phyloP scores from a whole-genome alignment of 1,140 invertebrate species.

The Lethrus apterus region DNA sequence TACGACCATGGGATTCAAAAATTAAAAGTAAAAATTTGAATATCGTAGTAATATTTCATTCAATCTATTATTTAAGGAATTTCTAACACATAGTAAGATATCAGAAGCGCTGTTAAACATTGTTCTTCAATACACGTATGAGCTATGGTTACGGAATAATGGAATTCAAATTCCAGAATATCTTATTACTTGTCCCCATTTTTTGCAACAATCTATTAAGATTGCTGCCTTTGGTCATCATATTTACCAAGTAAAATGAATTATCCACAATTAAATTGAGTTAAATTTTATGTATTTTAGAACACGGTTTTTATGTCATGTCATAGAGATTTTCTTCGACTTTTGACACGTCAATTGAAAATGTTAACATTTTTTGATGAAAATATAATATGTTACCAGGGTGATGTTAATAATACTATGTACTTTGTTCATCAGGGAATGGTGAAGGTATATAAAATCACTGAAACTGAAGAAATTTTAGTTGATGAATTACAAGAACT shows the following conservation, averaged over 20 bases:
- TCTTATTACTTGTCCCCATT: constrained; percentile 34
- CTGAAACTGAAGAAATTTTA: constrained; percentile 14
- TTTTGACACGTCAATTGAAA: constrained; percentile 37
- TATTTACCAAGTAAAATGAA: constrained; percentile 18
- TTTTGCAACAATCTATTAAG: constrained; percentile 37
- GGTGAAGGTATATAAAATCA: constrained; percentile 26
- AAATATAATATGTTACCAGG: constrained; percentile 41
- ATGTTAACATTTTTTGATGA: constrained; percentile 38
- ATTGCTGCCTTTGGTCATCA: constrained; percentile 21
- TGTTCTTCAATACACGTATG: constrained; percentile 37
- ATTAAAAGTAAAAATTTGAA: constrained; percentile 11
- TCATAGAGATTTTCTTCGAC: constrained; percentile 41
- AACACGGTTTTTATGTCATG: constrained; percentile 38
- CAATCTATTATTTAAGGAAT: constrained; percentile 31
- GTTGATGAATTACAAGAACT: constrained; percentile 16
- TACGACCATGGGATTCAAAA: constrained; percentile 12
- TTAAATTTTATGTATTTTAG: constrained; percentile 21
- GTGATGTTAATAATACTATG: constrained; percentile 42
- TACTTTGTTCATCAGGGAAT: constrained; percentile 41
- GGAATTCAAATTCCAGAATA: constrained; percentile 39
- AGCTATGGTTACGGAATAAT: constrained; percentile 39
- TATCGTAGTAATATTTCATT: no score
- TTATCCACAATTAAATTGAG: background rate
- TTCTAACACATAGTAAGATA: constrained; percentile 40
- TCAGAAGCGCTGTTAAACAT: constrained; percentile 34